Conservation (phyloP, 2,113 vertebrate genomes). For the Marmota flaviventris region DNA sequence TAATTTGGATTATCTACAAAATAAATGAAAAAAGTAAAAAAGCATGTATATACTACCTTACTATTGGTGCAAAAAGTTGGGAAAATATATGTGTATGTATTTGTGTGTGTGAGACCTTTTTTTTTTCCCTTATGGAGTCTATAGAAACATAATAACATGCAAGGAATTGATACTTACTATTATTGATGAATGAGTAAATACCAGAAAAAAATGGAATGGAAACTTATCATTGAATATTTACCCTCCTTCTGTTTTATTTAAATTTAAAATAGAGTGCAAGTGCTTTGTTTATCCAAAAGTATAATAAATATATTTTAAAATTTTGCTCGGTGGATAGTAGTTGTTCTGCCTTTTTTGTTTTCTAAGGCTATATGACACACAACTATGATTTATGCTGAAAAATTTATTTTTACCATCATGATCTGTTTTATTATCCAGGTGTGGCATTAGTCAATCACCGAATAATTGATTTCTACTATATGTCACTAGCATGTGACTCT, state of each 20-base stretch:
- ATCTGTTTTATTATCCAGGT: not conserved
- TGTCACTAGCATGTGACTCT: not conserved
- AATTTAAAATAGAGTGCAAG: not conserved
- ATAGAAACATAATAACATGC: not conserved
- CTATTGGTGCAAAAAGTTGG: not conserved
- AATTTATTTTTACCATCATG: not conserved
- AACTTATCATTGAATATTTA: not conserved
- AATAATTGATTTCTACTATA: not conserved
- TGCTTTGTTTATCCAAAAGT: not conserved
- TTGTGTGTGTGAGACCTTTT: not conserved
- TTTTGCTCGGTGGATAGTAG: not conserved
- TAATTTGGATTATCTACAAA: not conserved
- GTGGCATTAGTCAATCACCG: not conserved
- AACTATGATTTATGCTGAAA: not conserved
- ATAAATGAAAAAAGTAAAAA: not conserved
- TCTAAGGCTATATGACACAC: not conserved
- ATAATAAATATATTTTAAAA: not conserved
- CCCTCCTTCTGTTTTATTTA: not conserved
- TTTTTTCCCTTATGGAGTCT: not conserved
- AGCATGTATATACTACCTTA: not conserved
- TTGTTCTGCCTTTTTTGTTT: not conserved
- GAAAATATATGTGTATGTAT: not conserved
- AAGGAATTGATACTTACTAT: not conserved
- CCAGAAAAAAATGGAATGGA: not conserved
- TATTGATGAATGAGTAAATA: not conserved